Conservation (phyloP, 2,888 invertebrate species). For the Acleris laterana region DNA sequence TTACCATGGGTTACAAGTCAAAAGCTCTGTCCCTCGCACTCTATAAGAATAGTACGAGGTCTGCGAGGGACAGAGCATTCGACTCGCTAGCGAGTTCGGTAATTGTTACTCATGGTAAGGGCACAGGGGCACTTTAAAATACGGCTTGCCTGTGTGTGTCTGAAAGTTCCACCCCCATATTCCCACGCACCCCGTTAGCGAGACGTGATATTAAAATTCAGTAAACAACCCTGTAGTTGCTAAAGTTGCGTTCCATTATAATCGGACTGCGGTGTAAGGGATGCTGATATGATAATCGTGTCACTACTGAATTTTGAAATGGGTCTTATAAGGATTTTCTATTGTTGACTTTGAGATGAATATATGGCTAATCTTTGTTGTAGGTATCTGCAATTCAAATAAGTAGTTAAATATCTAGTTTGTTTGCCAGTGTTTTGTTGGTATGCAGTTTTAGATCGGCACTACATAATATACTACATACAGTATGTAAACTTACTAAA, state of each 20-base stretch:
- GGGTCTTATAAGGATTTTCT: not conserved
- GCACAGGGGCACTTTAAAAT: conserved; percentile 47
- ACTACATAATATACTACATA: too few relatives aligned
- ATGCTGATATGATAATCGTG: not conserved
- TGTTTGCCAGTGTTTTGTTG: too few relatives aligned
- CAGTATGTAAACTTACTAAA: not conserved
- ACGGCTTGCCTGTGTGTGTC: conserved; percentile 51
- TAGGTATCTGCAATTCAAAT: too few relatives aligned
- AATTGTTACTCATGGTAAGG: too few relatives aligned
- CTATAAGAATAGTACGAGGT: too few relatives aligned
- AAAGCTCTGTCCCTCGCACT: too few relatives aligned
- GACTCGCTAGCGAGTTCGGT: too few relatives aligned
- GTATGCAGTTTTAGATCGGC: not conserved
- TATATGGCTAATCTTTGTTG: too few relatives aligned
- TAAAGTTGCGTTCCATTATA: conserved; percentile 27
- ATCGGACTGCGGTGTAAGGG: conserved; percentile 6
- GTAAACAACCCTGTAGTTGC: conserved; percentile 28
- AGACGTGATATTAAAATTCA: conserved; percentile 36
- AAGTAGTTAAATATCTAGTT: too few relatives aligned
- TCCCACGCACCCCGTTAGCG: conserved; percentile 60
- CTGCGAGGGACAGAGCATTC: too few relatives aligned
- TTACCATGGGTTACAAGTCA: too few relatives aligned
- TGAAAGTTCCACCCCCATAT: conserved; percentile 63
- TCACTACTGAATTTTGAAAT: not conserved
- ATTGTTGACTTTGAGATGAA: too few relatives aligned